Percentiles rank a stretch among this genome's conserved stretches.
Evolutionary conservation across 1,140 invertebrate species (phyloP).

Genomic region (Nomia melanderi): DNA sequence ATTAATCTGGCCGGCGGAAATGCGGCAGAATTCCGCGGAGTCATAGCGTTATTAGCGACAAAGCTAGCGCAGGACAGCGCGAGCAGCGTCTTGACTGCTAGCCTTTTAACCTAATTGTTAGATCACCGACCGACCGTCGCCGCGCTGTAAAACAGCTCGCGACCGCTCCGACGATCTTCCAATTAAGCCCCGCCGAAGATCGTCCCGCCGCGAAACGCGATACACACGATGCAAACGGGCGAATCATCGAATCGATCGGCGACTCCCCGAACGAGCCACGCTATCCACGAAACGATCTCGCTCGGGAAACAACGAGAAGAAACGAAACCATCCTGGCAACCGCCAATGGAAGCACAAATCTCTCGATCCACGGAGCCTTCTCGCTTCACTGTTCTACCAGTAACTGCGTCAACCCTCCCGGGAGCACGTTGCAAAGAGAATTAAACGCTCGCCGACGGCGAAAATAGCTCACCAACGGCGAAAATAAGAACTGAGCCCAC

Average conservation of each 20-base stretch:
- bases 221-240: no score
- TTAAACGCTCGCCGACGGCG: neutral
- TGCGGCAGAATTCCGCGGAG: conserved; percentile 15
- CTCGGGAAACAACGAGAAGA: no score
- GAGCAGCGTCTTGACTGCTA: conserved; percentile 10
- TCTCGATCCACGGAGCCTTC: neutral
- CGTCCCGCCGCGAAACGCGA: neutral
- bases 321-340: neutral
- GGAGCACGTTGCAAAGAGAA: conserved; percentile 1
- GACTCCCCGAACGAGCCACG: no score
- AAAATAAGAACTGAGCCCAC: no score
- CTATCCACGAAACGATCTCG: no score
- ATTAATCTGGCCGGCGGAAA: conserved; percentile 24
- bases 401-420: neutral
- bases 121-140: conserved; percentile 4
- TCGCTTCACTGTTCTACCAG: neutral
- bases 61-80: neutral
- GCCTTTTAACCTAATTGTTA: conserved; percentile 31
- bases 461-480: neutral
- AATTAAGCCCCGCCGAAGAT: neutral
- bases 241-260: neutral
- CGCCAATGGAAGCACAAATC: neutral
- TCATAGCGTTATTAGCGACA: neutral
- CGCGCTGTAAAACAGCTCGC: neutral
- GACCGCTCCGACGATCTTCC: neutral